These are phyloP conservation scores for Euglossa dilemma DNA, from an alignment of 1,140 invertebrate species.

Conservation along the genomic window DNA sequence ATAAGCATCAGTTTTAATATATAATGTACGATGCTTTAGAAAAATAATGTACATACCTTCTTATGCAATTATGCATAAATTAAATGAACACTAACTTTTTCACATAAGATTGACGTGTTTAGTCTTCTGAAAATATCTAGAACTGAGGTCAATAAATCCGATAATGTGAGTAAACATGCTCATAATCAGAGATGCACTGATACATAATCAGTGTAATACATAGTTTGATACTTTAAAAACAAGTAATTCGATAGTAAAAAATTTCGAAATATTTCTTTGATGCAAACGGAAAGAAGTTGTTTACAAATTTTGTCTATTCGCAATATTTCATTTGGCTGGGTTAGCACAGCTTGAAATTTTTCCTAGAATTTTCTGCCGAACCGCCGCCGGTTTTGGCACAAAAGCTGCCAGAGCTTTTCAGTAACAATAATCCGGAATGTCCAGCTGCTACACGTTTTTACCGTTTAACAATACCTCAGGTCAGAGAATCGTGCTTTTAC, in stretches of 20 bases:
- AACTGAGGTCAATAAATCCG: neutral
- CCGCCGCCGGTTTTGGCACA: neutral
- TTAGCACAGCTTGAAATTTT: neutral
- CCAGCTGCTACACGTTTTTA: constrained; percentile 11
- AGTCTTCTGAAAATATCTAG: constrained; percentile 19
- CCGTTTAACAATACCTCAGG: neutral
- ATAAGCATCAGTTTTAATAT: neutral
- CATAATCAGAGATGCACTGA: neutral
- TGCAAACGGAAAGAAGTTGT: neutral
- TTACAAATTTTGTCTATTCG: no score
- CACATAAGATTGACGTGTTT: constrained; percentile 9
- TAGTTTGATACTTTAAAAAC: neutral
- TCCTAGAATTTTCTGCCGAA: neutral
- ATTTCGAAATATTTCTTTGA: neutral
- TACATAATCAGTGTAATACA: neutral
- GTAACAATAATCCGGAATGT: neutral
- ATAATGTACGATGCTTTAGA: neutral
- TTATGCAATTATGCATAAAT: neutral
- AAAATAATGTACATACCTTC: neutral
- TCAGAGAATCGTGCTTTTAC: constrained; percentile 9
- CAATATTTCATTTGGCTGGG: neutral
- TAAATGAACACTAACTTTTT: neutral
- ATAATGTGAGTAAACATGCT: constrained; percentile 1
- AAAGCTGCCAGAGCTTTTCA: neutral
- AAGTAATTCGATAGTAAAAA: neutral